These are phyloP conservation scores for Pimpla rufipes DNA, from an alignment of 2,888 invertebrate genomes.

Conservation along the genomic window DNA sequence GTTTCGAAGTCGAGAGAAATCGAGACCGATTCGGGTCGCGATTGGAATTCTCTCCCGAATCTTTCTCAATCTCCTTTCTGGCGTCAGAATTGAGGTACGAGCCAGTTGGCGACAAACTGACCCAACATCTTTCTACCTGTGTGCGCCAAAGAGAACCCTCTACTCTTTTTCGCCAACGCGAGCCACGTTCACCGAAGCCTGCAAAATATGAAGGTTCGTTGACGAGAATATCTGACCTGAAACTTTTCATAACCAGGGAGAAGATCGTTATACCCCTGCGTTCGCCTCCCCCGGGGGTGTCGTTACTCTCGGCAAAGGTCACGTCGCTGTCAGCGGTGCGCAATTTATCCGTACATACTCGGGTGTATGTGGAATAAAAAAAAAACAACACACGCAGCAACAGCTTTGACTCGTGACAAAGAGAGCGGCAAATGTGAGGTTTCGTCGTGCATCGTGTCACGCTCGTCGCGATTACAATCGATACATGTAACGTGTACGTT, in stretches of 20 bases:
- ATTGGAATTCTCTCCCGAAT: no score
- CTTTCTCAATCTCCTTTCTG: no score
- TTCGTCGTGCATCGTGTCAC: constrained; percentile 10
- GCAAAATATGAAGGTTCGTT: constrained; percentile 16
- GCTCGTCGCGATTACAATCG: constrained; percentile 52
- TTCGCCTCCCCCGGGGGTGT: constrained; percentile 43
- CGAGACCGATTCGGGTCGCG: no score
- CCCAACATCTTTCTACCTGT: no score
- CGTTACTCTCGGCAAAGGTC: constrained; percentile 63
- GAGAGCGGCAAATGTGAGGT: constrained; percentile 37
- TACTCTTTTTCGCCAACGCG: constrained; percentile 10
- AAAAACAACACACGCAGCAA: constrained; percentile 18
- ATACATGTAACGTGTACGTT: background rate
- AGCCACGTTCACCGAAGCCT: background rate
- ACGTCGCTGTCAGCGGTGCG: background rate
- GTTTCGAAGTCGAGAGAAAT: no score
- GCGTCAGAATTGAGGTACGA: no score
- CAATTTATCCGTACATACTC: background rate
- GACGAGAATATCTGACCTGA: constrained; percentile 67
- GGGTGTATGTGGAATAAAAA: background rate
- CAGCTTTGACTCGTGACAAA: constrained; percentile 52
- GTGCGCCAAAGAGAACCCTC: no score
- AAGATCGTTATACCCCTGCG: constrained; percentile 54
- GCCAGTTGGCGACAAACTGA: no score
- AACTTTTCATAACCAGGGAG: constrained; percentile 52